Base-by-base conservation (phyloP, 1,140 invertebrate species). In the Parapsyche elsis region DNA sequence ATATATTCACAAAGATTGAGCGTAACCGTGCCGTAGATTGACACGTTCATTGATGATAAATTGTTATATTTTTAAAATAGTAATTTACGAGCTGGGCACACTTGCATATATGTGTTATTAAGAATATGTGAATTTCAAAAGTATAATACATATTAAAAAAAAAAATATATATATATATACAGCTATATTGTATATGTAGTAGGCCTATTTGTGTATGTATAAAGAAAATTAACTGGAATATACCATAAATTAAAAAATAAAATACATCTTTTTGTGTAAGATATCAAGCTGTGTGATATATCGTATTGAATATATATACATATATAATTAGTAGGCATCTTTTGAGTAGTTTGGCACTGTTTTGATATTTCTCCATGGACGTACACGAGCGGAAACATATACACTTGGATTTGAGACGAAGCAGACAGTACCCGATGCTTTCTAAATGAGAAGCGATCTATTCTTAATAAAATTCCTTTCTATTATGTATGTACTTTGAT, bases 1-100 rank as follows among this genome's bases (percentile, higher is more conserved):
- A n/a, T n/a, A n/a, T n/a, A n/a, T n/a, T n/a, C n/a, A n/a, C n/a
- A n/a, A n/a, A n/a, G n/a, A n/a, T 38, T 38, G 30, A 7, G 7
- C 30, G 30, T 38, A 38, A 38, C 30, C 30, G 7, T 38, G 30
- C 30, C 30, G 30, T 38, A 38, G 30, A 7, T 38, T 38, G 30
- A 38, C 30, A 4, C 30, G 7, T 38, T 38, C 30, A 38, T 38
- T 38, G 30, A 38, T 38, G 30, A 38, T 38, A 21, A 61, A 61
- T 19, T 53, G 16, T 74, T 71, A 71, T 71, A 71, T 71, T 71
- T 71, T 46, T 75, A 75, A 75, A 49, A 57, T 75, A 75, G 16
- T 67, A 16, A 57, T 71, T 46, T 71, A 78, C 23, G 76, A 70
- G 76, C 53, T 78, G 76, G 76, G 64, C 76, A 78, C 76, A 78